Base-by-base conservation (phyloP, 2,888 invertebrate genomes). In the Andrena flavipes region DNA sequence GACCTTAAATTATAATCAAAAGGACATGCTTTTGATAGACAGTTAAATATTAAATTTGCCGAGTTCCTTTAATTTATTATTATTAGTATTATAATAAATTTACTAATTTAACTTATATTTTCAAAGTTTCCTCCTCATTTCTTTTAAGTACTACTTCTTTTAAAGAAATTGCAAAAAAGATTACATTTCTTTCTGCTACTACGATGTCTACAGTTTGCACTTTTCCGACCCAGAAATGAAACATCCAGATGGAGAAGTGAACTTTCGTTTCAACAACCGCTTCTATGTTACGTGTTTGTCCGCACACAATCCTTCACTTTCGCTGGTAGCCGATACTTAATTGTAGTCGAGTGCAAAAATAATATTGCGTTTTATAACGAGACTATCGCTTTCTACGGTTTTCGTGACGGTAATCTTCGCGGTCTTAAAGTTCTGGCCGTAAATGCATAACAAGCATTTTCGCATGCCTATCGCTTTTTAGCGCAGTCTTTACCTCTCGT, bases 381-480 rank as follows among this genome's bases (percentile, higher is more conserved):
- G 54, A 49, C 64, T 60, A 51, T 67, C 51, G 35, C 73, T 77
- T 77, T 77, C 60, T 62, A 67, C 42, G 29, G 56, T 13, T 65
- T 51, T 77, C 73, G 42, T 26, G 16, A 1, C 16, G 3, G 7
- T 23, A 8, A 62, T 13, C 35, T n/a, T 7, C 33, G 26, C 26
- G 30, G 20, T 29, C 5, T 63, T 68, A 29, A 51, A 29, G 51
- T 54, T 70, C 29, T 13, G 42, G 16, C 68, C 54, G 68, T 68
- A 63, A 54, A 78, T 63, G n/a, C 30, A 65, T 65, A 78, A 73
- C 23, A 60, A 26, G 20, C 42, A 30, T 62, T 68, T n/a, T 20
- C 33, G 48, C 51, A 20, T 26, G 7, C 54, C n/a, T 62, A 30
- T 33, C 29, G 49, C 48, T 42, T 42, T 42, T 77, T 30, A 77